phyloP scores from a whole-genome alignment of 2,797 vertebrate genomes.

The Pangasius sanitwongsei region DNA sequence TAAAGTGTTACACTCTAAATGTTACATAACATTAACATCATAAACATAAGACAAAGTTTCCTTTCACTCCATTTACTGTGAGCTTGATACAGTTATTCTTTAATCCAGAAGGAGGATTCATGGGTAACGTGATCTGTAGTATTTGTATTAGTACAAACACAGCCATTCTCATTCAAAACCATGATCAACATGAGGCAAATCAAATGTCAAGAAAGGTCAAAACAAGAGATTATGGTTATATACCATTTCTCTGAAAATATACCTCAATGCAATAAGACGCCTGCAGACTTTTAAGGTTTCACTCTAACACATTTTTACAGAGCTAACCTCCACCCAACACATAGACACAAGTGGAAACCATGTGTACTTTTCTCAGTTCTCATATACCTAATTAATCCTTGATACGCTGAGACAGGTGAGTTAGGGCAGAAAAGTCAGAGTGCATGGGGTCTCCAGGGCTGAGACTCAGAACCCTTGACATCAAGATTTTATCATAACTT shows the following conservation, averaged over 20 bases:
- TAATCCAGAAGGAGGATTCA: not conserved
- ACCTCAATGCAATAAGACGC: not conserved
- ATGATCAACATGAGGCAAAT: not conserved
- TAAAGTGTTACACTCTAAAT: not conserved
- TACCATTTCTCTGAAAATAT: not conserved
- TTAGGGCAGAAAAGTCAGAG: not conserved
- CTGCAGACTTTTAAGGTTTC: not conserved
- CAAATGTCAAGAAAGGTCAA: not conserved
- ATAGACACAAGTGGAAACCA: slow-evolving; percentile 15
- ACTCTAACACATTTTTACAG: not conserved
- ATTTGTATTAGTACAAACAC: not conserved
- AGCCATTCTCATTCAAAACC: not conserved
- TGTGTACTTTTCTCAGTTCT: not conserved
- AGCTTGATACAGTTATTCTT: not conserved
- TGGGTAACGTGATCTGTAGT: not conserved
- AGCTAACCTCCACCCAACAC: not conserved
- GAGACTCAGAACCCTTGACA: not conserved
- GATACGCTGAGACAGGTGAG: not conserved
- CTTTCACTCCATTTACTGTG: not conserved
- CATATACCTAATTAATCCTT: not conserved
- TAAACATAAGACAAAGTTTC: too few species aligned
- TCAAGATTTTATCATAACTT: slow-evolving; percentile 29
- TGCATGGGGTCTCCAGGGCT: not conserved
- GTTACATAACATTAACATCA: not conserved
- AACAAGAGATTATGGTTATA: not conserved